Evolutionary conservation across 2,113 vertebrate species (phyloP), one percentile per base, ranked within the genome.

Genomic region (Synodontis membranacea): DNA sequence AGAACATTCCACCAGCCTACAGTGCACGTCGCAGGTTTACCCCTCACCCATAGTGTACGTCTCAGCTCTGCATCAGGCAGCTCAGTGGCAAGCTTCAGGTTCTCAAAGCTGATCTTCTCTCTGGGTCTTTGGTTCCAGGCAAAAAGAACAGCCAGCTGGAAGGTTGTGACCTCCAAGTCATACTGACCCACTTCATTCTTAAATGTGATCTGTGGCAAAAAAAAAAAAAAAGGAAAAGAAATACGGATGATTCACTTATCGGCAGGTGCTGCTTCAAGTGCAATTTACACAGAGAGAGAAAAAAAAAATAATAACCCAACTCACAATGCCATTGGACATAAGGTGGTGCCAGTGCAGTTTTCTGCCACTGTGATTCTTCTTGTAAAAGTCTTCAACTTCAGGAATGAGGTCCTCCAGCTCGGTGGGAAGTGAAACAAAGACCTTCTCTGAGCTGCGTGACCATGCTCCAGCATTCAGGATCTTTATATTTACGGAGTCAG

Each of bases 331-430:
- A 84, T 99, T 99, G 88, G 98, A 99, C 98, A 99, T 99, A 90
- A 99, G 97, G 92, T 99, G 98, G 87, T 99, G 98, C 98, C 98
- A 99, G 92, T 99, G 98, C 52, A 99, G 95, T 91, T 99, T 99
- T 92, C 98, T 95, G 91, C 98, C 98, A 54, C 97, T 99, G 93
- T 99, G 98, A 93, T 99, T 99, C 95, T 99, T 99, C 94, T 99
- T 99, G 90, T 99, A 99, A 91, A 99, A 99, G 88, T 99, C 98
- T 92, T 99, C 98, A 8, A 99, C 98, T 94, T 99, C 98, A 7
- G 98, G 98, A 92, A 99, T 99, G 86, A 99, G 94, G 89, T 99
- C 98, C 89, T 99, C 98, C 89, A 99, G 93, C 91, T 99, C 98
- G 60, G 98, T 99, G 60, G 98, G 98, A 60, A 99, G 94, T 0